phyloP scores from a whole-genome alignment of 2,888 invertebrate species.

The Eudemis profundana region DNA sequence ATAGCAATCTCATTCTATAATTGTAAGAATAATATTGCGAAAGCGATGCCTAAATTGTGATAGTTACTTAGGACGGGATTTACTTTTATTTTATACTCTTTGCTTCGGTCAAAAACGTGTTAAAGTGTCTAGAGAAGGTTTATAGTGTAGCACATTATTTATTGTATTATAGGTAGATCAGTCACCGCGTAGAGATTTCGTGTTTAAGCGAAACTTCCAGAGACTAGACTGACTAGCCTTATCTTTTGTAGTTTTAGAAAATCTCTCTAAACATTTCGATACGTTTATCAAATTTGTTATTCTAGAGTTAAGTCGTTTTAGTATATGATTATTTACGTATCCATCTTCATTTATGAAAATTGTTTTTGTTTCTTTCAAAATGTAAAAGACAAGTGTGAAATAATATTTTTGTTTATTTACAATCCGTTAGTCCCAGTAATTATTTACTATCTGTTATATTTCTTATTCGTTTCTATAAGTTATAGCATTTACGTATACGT shows the following conservation, averaged over 20 bases:
- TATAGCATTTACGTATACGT: slow-evolving; percentile 33
- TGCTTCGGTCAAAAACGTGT: slow-evolving; percentile 17
- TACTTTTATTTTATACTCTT: slow-evolving; percentile 26
- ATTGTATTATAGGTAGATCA: slow-evolving; percentile 23
- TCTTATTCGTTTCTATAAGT: slow-evolving; percentile 20
- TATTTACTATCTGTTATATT: slow-evolving; percentile 12
- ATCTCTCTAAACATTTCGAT: slow-evolving; percentile 41
- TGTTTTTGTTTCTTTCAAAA: slow-evolving; percentile 21
- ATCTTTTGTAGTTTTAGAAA: slow-evolving; percentile 37
- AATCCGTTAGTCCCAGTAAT: slow-evolving; percentile 13
- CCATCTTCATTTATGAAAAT: slow-evolving; percentile 1
- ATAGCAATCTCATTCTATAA: slow-evolving; percentile 43
- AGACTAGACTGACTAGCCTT: slow-evolving; percentile 42
- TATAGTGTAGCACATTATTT: slow-evolving; percentile 25
- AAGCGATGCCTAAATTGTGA: slow-evolving; percentile 52
- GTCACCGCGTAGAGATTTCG: slow-evolving; percentile 30
- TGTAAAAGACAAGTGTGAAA: slow-evolving; percentile 14
- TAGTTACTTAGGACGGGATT: slow-evolving; percentile 45
- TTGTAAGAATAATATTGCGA: slow-evolving; percentile 48
- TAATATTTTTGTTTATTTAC: slow-evolving; percentile 16
- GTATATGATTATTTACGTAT: slow-evolving; percentile 28
- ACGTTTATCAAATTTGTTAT: slow-evolving; percentile 20
- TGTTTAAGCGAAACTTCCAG: slow-evolving; percentile 38
- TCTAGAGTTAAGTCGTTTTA: slow-evolving; percentile 28
- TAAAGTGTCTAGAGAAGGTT: slow-evolving; percentile 38